Evolutionary conservation across 2,797 vertebrate genomes (phyloP).

Genomic region (Neomorphus geoffroyi): DNA sequence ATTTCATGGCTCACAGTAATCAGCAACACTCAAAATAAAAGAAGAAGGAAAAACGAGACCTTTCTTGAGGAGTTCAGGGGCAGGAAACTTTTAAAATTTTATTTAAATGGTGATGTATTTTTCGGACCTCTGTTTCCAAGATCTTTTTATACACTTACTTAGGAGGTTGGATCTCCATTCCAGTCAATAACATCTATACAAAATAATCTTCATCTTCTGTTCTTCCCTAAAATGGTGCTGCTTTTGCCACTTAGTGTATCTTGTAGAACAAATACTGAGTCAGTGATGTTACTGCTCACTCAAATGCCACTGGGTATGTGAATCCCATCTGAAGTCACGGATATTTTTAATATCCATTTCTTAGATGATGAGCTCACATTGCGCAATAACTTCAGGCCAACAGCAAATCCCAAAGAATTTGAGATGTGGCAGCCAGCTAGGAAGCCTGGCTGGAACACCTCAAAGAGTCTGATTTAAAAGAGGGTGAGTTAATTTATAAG

Average conservation of each 20-base stretch:
- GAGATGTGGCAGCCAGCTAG: neutral
- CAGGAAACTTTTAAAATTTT: conserved; percentile 50
- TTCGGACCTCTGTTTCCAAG: conserved; percentile 25
- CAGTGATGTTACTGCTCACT: conserved; percentile 34
- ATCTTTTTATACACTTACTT: conserved; percentile 20
- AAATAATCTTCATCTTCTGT: neutral
- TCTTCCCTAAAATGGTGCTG: conserved; percentile 36
- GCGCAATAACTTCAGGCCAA: conserved; percentile 10
- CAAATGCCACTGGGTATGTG: neutral
- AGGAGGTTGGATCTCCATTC: neutral
- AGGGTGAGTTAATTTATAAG: conserved; percentile 50
- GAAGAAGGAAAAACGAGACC: conserved; percentile 8
- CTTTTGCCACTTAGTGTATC: neutral
- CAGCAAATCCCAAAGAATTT: conserved; percentile 55
- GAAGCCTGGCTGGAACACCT: conserved; percentile 36
- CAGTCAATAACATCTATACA: neutral
- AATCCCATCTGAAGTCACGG: neutral
- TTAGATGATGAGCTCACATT: conserved; percentile 27
- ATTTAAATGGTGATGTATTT: conserved; percentile 43
- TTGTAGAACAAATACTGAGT: neutral
- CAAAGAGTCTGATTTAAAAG: conserved; percentile 35
- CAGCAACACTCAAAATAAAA: neutral
- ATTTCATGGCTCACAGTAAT: neutral
- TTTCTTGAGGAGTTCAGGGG: conserved; percentile 29
- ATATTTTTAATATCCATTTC: conserved; percentile 38